Base-by-base conservation (phyloP, 2,888 invertebrate species). In the Scelioninae gen. 1 region DNA sequence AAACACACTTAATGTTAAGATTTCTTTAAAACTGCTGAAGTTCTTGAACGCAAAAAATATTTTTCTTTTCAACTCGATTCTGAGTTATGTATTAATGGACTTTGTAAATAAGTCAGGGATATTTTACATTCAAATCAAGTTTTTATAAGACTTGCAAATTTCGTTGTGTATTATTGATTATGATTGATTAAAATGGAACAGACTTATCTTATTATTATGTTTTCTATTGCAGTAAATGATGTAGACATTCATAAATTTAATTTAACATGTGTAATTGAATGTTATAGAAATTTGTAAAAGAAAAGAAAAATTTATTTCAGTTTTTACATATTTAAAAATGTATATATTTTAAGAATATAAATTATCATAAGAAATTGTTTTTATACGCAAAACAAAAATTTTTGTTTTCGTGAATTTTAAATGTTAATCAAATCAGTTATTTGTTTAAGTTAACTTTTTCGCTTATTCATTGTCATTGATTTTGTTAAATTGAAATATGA, bases 401-500 rank as follows among this genome's bases (percentile, higher is more conserved):
- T 23, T 23, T 23, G 23, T 23, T 23, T 23, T 23, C 23, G 23
- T 23, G 1, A 23, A 23, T 23, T 23, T 4, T 23, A 4, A 23
- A 23, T 23, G 1, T 23, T 23, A 23, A 23, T 23, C 23, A 23
- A 23, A 23, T 23, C 23, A 23, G 23, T 23, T 23, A 23, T 38
- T 38, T 38, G 38, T 38, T 38, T 38, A 38, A 38, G 5, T 38
- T 38, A 23, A 23, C 23, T 23, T 23, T 23, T 23, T 23, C 1
- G 23, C 23, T 23, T 38, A 38, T 9, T 6, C 10, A 38, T 38
- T 38, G 10, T 38, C 8, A 8, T 38, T n/a, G 51, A 51, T 51
- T 51, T 11, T 2, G 10, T 51, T 4, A 9, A 23, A 51, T 29
- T 51, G 55, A 55, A 55, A 55, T 13, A 32, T 13, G 55, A 55